Conservation (phyloP, 2,888 invertebrate genomes). For the Sinopyrophorus schimmeli region DNA sequence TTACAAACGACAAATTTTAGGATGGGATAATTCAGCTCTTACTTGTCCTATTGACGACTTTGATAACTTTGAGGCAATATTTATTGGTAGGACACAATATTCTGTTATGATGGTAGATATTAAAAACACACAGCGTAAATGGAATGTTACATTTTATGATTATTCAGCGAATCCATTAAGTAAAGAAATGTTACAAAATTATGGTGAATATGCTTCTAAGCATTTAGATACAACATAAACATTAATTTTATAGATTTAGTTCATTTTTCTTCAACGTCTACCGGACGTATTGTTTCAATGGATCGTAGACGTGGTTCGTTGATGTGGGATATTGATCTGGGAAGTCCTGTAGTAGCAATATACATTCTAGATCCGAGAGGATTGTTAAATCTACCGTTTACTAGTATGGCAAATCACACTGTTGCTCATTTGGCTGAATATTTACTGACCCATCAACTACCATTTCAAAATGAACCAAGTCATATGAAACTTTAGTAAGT, state of each 20-base stretch:
- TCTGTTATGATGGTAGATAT: conserved; percentile 93
- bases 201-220: conserved; percentile 62
- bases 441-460: conserved; percentile 48
- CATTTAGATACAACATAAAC: no score
- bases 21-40: conserved; percentile 58
- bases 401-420: conserved; percentile 86
- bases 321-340: conserved; percentile 85
- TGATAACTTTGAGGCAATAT: conserved; percentile 67
- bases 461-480: conserved; percentile 52
- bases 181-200: conserved; percentile 75
- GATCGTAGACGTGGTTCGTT: conserved; percentile 80
- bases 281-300: conserved; percentile 82
- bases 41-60: conserved; percentile 71
- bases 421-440: conserved; percentile 62
- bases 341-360: conserved; percentile 88
- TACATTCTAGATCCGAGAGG: conserved; percentile 79
- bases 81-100: conserved; percentile 87
- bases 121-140: conserved; percentile 71
- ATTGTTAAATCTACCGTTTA: conserved; percentile 83
- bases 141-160: conserved; percentile 98
- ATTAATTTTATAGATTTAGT: conserved; percentile 77
- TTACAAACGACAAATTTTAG: conserved; percentile 64
- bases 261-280: conserved; percentile 89
- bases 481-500: conserved; percentile 61
- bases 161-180: conserved; percentile 86